Conservation (phyloP, 2,113 vertebrate genomes). For the Psittacara wagleri region DNA sequence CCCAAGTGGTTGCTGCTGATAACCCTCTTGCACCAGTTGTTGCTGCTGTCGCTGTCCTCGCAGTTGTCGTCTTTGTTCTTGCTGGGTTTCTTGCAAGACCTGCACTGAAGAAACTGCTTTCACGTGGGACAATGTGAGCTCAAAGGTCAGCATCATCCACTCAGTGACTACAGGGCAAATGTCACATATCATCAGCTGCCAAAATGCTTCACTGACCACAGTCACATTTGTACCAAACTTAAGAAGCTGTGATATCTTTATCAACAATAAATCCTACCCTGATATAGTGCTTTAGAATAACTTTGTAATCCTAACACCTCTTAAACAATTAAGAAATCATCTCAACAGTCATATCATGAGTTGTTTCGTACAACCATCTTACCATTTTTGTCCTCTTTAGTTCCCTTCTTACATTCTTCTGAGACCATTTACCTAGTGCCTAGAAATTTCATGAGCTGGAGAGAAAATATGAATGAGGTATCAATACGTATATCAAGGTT, state of each 20-base stretch:
- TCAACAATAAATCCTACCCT: background rate
- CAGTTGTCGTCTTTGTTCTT: background rate
- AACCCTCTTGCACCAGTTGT: accelerated
- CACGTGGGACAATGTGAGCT: background rate
- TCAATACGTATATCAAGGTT: background rate
- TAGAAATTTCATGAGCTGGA: background rate
- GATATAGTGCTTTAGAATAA: background rate
- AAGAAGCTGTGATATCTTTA: background rate
- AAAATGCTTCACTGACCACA: background rate
- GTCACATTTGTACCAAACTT: background rate
- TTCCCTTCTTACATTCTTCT: background rate
- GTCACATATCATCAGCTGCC: accelerated
- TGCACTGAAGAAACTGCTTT: background rate
- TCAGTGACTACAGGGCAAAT: background rate
- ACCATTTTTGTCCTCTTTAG: background rate
- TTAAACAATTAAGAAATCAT: background rate
- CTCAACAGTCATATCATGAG: background rate
- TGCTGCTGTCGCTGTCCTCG: background rate
- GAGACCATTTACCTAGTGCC: background rate
- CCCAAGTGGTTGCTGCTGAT: background rate
- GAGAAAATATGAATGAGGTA: background rate
- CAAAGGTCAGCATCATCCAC: background rate
- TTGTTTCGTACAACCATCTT: background rate
- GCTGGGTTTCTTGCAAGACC: background rate
- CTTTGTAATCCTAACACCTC: background rate